phyloP scores from a whole-genome alignment of 2,888 invertebrate genomes.

The Epirrhoe alternata region DNA sequence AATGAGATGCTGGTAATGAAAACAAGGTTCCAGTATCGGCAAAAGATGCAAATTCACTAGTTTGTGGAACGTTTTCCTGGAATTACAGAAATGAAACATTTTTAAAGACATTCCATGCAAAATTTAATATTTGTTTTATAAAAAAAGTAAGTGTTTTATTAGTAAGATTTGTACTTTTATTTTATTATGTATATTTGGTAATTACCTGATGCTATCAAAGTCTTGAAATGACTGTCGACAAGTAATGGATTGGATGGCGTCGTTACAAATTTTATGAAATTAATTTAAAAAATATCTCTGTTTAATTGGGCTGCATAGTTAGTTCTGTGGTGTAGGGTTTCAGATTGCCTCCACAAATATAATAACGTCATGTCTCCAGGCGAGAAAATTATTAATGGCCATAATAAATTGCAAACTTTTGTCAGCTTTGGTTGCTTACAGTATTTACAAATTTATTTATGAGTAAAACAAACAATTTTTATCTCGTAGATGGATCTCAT shows the following conservation, averaged over 20 bases:
- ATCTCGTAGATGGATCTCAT: constrained; percentile 43
- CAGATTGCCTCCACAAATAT: constrained; percentile 60
- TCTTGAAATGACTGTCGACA: too few relatives aligned
- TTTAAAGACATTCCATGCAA: neutral
- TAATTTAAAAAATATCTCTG: neutral
- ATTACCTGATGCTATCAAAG: too few relatives aligned
- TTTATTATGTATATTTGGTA: too few relatives aligned
- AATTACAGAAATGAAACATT: neutral
- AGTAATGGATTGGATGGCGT: too few relatives aligned
- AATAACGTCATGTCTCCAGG: constrained; percentile 69
- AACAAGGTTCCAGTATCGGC: neutral
- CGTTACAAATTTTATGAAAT: too few relatives aligned
- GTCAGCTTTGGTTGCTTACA: constrained; percentile 64
- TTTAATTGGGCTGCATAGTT: neutral
- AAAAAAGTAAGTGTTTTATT: too few relatives aligned
- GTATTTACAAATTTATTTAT: constrained; percentile 59
- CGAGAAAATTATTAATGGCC: constrained; percentile 70
- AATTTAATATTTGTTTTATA: neutral
- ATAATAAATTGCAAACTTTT: constrained; percentile 73
- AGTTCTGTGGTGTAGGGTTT: constrained; percentile 25
- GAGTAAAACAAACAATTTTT: constrained; percentile 45
- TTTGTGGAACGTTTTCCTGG: neutral
- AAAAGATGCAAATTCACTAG: neutral
- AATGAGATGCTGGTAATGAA: neutral
- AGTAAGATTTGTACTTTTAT: too few relatives aligned